Percentiles rank a stretch among this genome's conserved stretches.
Conservation (phyloP, 2,888 invertebrate genomes). For the Ectemnius lituratus region DNA sequence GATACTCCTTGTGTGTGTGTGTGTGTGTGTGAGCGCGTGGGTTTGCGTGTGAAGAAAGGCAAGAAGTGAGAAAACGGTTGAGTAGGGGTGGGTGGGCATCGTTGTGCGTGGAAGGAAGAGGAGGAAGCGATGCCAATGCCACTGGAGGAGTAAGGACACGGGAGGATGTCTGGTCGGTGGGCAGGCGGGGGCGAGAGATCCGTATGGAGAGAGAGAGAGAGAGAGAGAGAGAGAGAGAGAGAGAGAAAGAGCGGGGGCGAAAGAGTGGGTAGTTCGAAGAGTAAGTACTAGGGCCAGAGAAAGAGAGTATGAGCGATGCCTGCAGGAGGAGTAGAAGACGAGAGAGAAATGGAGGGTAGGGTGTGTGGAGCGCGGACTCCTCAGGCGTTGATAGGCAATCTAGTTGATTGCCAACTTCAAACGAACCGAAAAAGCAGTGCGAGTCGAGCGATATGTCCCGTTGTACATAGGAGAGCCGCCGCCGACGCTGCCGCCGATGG, state of each 20-base stretch:
- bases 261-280: background rate
- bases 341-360: constrained; percentile 50
- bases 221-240: background rate
- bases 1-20: constrained; percentile 39
- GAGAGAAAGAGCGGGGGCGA: background rate
- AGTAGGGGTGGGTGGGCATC: background rate
- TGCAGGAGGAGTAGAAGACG: constrained; percentile 20
- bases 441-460: constrained; percentile 23
- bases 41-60: constrained; percentile 39
- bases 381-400: constrained; percentile 77
- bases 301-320: constrained; percentile 6
- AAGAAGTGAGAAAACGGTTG: too few species aligned
- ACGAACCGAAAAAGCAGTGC: constrained; percentile 68
- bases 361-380: constrained; percentile 59
- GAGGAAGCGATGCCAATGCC: constrained; percentile 1
- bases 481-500: constrained; percentile 47
- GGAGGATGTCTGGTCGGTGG: background rate
- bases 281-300: constrained; percentile 3
- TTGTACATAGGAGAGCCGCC: constrained; percentile 15
- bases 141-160: background rate
- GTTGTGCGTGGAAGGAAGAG: constrained; percentile 28
- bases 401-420: constrained; percentile 77
- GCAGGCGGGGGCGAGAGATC: background rate
- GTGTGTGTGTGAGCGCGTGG: too few species aligned
- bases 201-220: too few species aligned